Evolutionary conservation across 2,113 vertebrate species (phyloP), one percentile per base, ranked within the genome.

Genomic region (Bujurquina vittata): DNA sequence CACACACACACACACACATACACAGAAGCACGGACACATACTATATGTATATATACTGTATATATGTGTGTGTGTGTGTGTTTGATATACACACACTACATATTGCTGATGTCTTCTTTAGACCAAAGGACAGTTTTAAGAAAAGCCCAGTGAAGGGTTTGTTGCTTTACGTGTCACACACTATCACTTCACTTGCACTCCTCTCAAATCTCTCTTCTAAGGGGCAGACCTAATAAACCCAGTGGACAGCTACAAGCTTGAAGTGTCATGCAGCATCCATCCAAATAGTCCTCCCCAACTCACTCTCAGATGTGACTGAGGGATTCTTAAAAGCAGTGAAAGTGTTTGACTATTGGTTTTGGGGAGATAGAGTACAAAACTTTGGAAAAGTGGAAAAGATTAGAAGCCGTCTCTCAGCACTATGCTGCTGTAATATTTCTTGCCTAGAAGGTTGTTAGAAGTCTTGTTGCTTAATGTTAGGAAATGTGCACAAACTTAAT

Each of bases 231-330:
- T 88, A 87, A 91, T 92, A 91, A 92, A 91, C 83, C 65, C 60
- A 72, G 75, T 74, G 88, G 87, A 88, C 82, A 84, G 87, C 84
- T 80, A 87, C 89, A 89, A 81, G 82, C 82, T 82, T 88, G 80
- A 77, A 92, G 87, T 90, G 85, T 87, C 85, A 84, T 57, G 77
- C 65, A 12, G 37, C 65, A 87, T 90, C 57, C 65, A 83, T 79
- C 86, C 26, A 14, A 77, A 69, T 29, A 73, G 75, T 81, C 75
- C 73, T 37, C 74, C 49, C 61, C 77, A 40, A 74, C 79, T 77
- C 77, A 26, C 73, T 77, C 74, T 60, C 57, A 56, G 87, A 78
- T 83, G 89, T 83, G 88, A 89, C 81, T 57, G 31, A 52, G 78
- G 75, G 87, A 67, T 81, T 83, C 83, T 85, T 91, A 73, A 87